phyloP scores from a whole-genome alignment of 2,797 vertebrate species.

The Gymnocypris eckloni region DNA sequence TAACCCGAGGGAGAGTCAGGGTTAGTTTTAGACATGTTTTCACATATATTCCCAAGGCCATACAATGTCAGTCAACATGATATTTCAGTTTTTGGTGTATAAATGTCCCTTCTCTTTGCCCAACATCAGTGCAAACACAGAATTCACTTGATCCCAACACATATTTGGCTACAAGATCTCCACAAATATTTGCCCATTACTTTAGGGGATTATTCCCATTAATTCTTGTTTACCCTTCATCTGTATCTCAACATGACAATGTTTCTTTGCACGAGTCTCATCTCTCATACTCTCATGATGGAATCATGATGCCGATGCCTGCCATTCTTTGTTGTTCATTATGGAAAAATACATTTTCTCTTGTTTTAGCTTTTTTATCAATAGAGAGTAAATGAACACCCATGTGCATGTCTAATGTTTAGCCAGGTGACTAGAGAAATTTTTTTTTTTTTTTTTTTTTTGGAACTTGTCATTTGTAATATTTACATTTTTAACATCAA shows the following conservation, averaged over 20 bases:
- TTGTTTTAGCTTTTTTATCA: background rate
- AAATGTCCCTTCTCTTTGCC: background rate
- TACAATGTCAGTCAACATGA: background rate
- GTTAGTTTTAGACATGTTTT: background rate
- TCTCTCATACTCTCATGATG: background rate
- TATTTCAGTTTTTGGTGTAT: background rate
- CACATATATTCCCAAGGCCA: background rate
- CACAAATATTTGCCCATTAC: conserved; percentile 12
- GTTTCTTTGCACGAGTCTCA: conserved; percentile 21
- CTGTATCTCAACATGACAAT: conserved; percentile 7
- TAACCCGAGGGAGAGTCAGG: background rate
- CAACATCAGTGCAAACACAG: conserved; percentile 15
- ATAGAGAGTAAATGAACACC: background rate
- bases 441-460: too few relatives aligned
- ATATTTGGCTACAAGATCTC: conserved; percentile 12
- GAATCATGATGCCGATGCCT: background rate
- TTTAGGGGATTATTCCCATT: conserved; percentile 39
- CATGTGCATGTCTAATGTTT: background rate
- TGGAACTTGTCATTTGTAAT: background rate
- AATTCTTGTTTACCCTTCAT: conserved; percentile 5
- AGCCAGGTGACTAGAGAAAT: background rate
- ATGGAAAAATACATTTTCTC: background rate
- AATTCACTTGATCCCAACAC: conserved; percentile 18
- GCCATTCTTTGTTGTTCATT: background rate
- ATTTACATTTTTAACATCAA: background rate